A percentile compares a stretch with the other conserved stretches of the same genome.
Conservation (phyloP, 2,113 vertebrate genomes). For the Syngnathus floridae region DNA sequence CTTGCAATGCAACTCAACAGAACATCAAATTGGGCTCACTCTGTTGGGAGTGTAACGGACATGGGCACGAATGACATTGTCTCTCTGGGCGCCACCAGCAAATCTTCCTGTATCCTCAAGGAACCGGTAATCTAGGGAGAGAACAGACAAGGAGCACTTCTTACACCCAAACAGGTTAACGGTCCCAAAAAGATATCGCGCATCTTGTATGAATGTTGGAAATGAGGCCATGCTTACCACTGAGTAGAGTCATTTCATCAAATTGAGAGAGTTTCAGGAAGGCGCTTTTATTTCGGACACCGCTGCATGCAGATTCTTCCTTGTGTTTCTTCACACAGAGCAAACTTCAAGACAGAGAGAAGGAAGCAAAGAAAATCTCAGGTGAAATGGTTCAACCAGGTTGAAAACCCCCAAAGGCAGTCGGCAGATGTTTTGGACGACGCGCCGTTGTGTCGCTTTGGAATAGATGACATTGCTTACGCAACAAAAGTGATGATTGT, state of each 20-base stretch:
- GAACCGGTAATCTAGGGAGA: slow-evolving; percentile 85
- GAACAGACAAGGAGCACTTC: not conserved
- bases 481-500: not conserved
- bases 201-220: not conserved
- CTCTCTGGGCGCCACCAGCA: slow-evolving; percentile 80
- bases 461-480: not conserved
- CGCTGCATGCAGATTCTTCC: slow-evolving; percentile 75
- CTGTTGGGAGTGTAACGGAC: slow-evolving; percentile 20
- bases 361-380: not conserved
- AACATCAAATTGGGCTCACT: slow-evolving; percentile 38
- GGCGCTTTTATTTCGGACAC: slow-evolving; percentile 82
- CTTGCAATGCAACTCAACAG: not conserved
- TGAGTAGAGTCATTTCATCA: slow-evolving; percentile 85
- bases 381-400: not conserved
- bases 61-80: slow-evolving; percentile 38
- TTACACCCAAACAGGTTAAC: no score
- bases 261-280: slow-evolving; percentile 81
- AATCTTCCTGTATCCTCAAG: slow-evolving; percentile 88
- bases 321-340: slow-evolving; percentile 91
- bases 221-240: slow-evolving; percentile 70
- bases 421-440: not conserved
- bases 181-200: no score
- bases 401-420: no score
- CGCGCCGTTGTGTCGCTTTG: no score
- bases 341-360: slow-evolving; percentile 67